Evolutionary conservation across 2,888 invertebrate species (phyloP).

Genomic region (Tipula confusa): DNA sequence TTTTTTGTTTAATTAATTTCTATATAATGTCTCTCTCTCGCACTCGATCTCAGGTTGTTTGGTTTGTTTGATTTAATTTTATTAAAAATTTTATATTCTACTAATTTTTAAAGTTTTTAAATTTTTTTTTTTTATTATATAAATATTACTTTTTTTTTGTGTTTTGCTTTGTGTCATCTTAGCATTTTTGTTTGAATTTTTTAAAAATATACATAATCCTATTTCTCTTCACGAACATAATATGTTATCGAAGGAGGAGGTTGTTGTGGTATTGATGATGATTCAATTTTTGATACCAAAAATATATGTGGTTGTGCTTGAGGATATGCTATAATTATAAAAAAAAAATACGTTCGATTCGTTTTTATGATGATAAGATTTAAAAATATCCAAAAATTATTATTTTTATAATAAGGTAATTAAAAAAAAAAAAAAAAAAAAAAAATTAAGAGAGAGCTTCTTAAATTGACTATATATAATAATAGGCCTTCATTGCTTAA

Average conservation of each 20-base stretch:
- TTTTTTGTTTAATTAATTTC: background rate
- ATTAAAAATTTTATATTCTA: slow-evolving; percentile 29
- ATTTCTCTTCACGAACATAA: slow-evolving; percentile 29
- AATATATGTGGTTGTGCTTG: slow-evolving; percentile 30
- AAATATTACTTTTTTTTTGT: slow-evolving; percentile 14
- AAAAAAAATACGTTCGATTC: slow-evolving; percentile 21
- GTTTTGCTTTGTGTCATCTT: slow-evolving; percentile 14
- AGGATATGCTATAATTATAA: slow-evolving; percentile 28
- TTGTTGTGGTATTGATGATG: slow-evolving; percentile 28
- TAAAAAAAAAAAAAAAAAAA: too few species aligned
- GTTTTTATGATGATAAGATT: background rate
- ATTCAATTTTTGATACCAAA: slow-evolving; percentile 29
- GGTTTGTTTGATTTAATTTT: slow-evolving; percentile 13
- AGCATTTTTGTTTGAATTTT: slow-evolving; percentile 15
- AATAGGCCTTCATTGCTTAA: background rate
- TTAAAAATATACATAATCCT: slow-evolving; percentile 3
- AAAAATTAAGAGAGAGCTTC: slow-evolving; percentile 25
- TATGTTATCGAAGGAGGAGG: slow-evolving; percentile 29
- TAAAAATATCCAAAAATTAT: background rate
- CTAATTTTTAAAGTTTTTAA: slow-evolving; percentile 13
- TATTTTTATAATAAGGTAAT: background rate
- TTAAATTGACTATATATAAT: background rate
- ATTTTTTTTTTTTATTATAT: slow-evolving; percentile 28
- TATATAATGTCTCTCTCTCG: background rate
- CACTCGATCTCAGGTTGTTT: slow-evolving; percentile 21